Evolutionary conservation across 1,140 invertebrate species (phyloP).

Genomic region (Scaptomyza hsui): DNA sequence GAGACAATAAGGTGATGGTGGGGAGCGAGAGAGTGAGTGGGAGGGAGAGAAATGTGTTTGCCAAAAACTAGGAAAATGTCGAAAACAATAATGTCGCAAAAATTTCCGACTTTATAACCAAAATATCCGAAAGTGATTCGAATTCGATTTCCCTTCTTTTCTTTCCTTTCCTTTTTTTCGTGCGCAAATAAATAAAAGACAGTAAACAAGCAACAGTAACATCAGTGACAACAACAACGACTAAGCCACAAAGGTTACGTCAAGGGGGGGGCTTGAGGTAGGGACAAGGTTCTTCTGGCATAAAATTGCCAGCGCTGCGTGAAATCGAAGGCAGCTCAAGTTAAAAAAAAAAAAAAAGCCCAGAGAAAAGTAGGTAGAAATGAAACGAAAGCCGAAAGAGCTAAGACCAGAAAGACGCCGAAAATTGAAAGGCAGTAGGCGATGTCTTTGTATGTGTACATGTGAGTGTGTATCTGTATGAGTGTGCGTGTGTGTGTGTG

Average conservation of each 20-base stretch:
- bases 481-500: slow-evolving; percentile 9
- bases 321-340: slow-evolving; percentile 72
- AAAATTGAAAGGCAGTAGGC: slow-evolving; percentile 75
- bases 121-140: slow-evolving; percentile 84
- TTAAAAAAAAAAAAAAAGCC: slow-evolving; percentile 51
- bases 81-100: slow-evolving; percentile 82
- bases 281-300: slow-evolving; percentile 39
- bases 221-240: slow-evolving; percentile 44
- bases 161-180: neutral
- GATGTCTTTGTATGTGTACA: slow-evolving; percentile 35
- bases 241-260: slow-evolving; percentile 30
- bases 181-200: slow-evolving; percentile 71
- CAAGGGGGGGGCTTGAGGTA: neutral
- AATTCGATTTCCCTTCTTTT: slow-evolving; percentile 77
- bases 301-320: slow-evolving; percentile 79
- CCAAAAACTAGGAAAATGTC: slow-evolving; percentile 67
- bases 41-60: slow-evolving; percentile 29
- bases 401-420: slow-evolving; percentile 72
- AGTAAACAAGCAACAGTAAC: slow-evolving; percentile 61
- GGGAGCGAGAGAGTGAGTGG: neutral
- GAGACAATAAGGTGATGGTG: slow-evolving; percentile 13
- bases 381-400: slow-evolving; percentile 73
- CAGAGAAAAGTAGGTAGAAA: neutral
- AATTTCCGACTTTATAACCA: slow-evolving; percentile 82
- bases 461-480: slow-evolving; percentile 20